Percentiles rank a stretch among this genome's conserved stretches.
phyloP scores from a whole-genome alignment of 2,797 vertebrate species.

The Amphiprion clarkii region DNA sequence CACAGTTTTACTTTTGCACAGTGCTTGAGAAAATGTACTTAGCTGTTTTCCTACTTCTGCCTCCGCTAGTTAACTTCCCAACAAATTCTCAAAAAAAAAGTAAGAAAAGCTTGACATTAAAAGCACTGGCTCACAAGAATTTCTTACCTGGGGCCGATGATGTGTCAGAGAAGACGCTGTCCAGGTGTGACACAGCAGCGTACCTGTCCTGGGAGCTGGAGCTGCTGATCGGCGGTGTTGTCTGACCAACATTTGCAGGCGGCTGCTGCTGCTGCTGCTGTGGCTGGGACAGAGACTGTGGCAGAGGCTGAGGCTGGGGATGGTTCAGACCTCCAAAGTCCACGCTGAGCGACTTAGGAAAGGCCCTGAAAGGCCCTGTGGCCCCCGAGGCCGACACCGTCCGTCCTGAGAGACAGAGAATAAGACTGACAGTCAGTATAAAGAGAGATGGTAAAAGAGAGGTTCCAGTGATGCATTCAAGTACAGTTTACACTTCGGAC shows the following conservation, averaged over 20 bases:
- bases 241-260: constrained; percentile 38
- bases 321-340: constrained; percentile 85
- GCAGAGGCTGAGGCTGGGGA: constrained; percentile 62
- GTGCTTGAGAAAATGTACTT: no score
- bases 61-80: no score
- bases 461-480: background rate
- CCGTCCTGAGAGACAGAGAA: constrained; percentile 75
- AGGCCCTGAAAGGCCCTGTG: constrained; percentile 85
- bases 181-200: constrained; percentile 85
- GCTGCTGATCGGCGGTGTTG: constrained; percentile 36
- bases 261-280: constrained; percentile 50
- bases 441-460: background rate
- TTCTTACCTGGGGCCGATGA: constrained; percentile 73
- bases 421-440: background rate
- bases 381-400: constrained; percentile 78
- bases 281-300: constrained; percentile 72
- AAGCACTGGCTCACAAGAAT: background rate
- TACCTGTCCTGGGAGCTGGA: constrained; percentile 79
- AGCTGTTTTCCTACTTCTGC: no score
- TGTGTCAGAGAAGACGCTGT: constrained; percentile 80
- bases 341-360: constrained; percentile 87
- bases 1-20: no score
- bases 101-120: background rate
- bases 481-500: background rate
- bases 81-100: background rate